Base-by-base conservation (phyloP, 1,140 invertebrate species). In the Eufriesea mexicana region DNA sequence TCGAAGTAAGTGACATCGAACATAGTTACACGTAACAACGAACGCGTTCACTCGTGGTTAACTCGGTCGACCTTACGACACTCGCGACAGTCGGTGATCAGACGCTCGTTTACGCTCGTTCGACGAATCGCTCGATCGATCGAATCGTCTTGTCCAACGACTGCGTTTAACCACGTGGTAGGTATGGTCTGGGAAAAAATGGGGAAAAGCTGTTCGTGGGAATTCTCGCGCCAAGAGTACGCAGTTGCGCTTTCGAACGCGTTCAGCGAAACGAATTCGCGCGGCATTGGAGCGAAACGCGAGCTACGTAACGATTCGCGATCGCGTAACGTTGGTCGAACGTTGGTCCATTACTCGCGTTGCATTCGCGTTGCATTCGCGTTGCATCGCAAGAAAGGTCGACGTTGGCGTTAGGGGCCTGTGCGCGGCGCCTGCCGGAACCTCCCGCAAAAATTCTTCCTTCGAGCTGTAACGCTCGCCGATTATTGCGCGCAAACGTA, bases 401-500 rank as follows among this genome's bases (percentile, higher is more conserved):
- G 66, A 49, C 20, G 47, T 49, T 45, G 45, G 49, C 14, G n/a
- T n/a, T n/a, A n/a, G n/a, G n/a, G n/a, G n/a, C n/a, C n/a, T n/a
- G n/a, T n/a, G n/a, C n/a, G 20, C 35, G 75, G 64, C 66, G 76
- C 64, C 76, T 68, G 47, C 16, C 70, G 49, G n/a, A n/a, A n/a
- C n/a, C n/a, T n/a, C n/a, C n/a, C 45, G 75, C 47, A 72, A 86
- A 86, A 85, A 73, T 57, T 18, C 49, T 28, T 73, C 54, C 83
- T 82, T 51, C 45, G 45, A 51, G 66, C 42, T 20, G 55, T 47
- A 59, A 28, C 57, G 51, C 51, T 82, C 76, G 6, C 20, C 61
- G 62, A 62, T 47, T 49, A 42, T 35, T 2, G 35, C 35, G 35
- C 4, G 4, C 35, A 35, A 35, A 35, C 35, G 1, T 35, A 35